A percentile compares a stretch with the other conserved stretches of the same genome.
Conservation (phyloP, 2,888 invertebrate genomes). For the Gymnocheta viridis region DNA sequence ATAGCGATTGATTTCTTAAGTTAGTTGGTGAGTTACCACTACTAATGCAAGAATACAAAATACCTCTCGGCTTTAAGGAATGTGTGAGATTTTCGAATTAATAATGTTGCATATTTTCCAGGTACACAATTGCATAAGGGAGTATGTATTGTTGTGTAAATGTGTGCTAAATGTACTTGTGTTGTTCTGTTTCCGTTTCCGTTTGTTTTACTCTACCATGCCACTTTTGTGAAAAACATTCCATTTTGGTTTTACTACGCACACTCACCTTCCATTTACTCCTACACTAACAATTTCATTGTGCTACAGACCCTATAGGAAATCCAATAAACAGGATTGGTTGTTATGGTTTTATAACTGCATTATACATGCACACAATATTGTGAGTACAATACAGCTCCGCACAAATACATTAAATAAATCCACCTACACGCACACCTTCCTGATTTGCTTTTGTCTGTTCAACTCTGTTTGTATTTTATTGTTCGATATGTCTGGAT, state of each 20-base stretch:
- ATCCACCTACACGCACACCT: not conserved
- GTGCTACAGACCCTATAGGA: conserved; percentile 63
- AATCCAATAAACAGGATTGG: conserved; percentile 63
- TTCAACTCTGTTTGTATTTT: not conserved
- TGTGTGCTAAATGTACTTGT: not conserved
- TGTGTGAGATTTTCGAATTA: not conserved
- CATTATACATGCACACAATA: conserved; percentile 9
- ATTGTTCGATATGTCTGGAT: conserved; percentile 28
- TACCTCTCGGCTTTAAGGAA: not conserved
- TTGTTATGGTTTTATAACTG: conserved; percentile 60
- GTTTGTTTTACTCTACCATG: conserved; percentile 51
- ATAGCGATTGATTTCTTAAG: not conserved
- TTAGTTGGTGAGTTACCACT: conserved; percentile 1
- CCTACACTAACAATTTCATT: conserved; percentile 23
- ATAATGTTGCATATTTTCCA: conserved; percentile 21
- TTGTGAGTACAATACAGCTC: not conserved
- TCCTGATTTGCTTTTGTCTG: not conserved
- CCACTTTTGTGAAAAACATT: conserved; percentile 72
- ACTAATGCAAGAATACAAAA: not conserved
- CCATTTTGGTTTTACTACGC: conserved; percentile 72
- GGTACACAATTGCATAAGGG: not conserved
- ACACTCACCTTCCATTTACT: conserved; percentile 70
- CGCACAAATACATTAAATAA: conserved; percentile 10
- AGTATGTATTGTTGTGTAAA: not conserved
- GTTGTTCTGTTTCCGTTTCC: conserved; percentile 55